Base-by-base conservation (phyloP, 2,888 invertebrate genomes). In the Blastobasis adustella region DNA sequence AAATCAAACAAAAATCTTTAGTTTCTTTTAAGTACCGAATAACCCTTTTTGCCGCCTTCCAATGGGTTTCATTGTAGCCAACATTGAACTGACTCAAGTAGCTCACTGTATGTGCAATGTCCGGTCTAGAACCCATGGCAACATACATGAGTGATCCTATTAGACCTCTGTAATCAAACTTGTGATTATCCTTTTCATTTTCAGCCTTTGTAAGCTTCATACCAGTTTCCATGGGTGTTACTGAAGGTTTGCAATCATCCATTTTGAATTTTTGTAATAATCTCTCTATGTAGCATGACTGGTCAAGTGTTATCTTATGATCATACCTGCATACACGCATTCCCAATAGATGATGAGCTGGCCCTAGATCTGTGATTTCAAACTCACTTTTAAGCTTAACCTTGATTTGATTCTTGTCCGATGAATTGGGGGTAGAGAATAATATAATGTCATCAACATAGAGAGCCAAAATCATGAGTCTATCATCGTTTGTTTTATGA, bases 31-130 rank as follows among this genome's bases (percentile, higher is more conserved):
- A 45, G 39, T 53, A 53, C 45, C 45, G 50, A 37, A 55, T 41
- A 9, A 52, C 36, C 37, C 50, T 42, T 49, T 49, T 54, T 37
- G 36, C 45, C 46, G 49, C 42, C 37, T 41, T 44, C 45, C 50
- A 53, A 23, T 54, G 53, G 48, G 41, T 45, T 42, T 50, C 46
- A 48, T 37, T 43, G 40, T 46, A 49, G 10, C 43, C 43, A 46
- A 49, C 47, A 47, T 51, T 54, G 47, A 43, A 54, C 39, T 54
- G 54, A 37, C 51, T 52, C 1, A 51, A 38, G n/a, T 10, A 54
- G 45, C 49, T 47, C 5, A 54, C 51, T n/a, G 37, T 23, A 46
- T 46, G 51, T 6, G 44, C n/a, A 44, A 54, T 54, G 37, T 54
- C 54, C 9, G 54, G 54, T 41, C 54, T 37, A 5, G 54, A 47